Evolutionary conservation across 2,888 invertebrate genomes (phyloP).

Genomic region (Rhagium mordax): DNA sequence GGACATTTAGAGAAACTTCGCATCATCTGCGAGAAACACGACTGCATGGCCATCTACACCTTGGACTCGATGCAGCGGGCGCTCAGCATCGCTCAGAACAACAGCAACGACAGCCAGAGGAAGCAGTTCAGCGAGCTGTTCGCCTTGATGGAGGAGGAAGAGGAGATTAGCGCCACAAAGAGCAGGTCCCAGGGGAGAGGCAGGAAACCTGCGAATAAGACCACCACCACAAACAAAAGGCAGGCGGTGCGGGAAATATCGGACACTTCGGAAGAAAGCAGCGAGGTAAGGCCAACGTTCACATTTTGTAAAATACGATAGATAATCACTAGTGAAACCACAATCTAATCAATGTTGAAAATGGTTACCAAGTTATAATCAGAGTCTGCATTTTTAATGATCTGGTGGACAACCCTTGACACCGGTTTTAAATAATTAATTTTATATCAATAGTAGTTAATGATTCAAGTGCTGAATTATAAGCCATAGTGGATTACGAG

Average conservation of each 20-base stretch:
- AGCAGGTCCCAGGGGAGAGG: slow-evolving; percentile 76
- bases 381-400: neutral
- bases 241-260: slow-evolving; percentile 71
- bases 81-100: slow-evolving; percentile 88
- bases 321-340: too few relatives aligned
- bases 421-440: neutral
- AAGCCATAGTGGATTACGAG: too few relatives aligned
- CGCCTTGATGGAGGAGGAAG: slow-evolving; percentile 91
- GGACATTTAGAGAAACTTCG: slow-evolving; percentile 94
- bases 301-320: too few relatives aligned
- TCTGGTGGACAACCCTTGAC: neutral
- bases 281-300: slow-evolving; percentile 76
- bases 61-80: slow-evolving; percentile 94
- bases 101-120: slow-evolving; percentile 87
- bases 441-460: neutral
- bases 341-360: too few relatives aligned
- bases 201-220: slow-evolving; percentile 65
- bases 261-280: slow-evolving; percentile 83
- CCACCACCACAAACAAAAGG: slow-evolving; percentile 54
- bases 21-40: slow-evolving; percentile 79
- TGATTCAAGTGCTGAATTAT: neutral
- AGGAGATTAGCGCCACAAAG: slow-evolving; percentile 76
- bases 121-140: slow-evolving; percentile 93
- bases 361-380: neutral
- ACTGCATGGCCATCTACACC: slow-evolving; percentile 86